Evolutionary conservation across 2,113 vertebrate genomes (phyloP), one percentile per base, ranked within the genome.

Genomic region (Microcebus jonahi): DNA sequence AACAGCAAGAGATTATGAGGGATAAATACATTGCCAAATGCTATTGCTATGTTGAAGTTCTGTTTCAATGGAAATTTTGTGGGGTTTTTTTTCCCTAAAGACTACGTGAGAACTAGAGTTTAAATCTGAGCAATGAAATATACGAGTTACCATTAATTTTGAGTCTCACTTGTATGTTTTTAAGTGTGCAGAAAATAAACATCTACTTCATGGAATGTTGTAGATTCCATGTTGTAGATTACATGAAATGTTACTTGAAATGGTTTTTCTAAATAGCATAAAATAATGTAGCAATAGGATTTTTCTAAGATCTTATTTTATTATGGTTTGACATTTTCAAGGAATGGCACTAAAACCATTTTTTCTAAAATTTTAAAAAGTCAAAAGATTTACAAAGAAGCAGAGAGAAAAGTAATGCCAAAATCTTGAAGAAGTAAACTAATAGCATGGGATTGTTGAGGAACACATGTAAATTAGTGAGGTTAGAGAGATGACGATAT

Each of bases 31-130:
- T 45, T 63, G 45, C 48, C 34, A 96, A 86, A 75, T 82, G 31
- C 68, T 75, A 63, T 8, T 73, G 20, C 17, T 86, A n/a, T 80
- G 6, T 75, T 79, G n/a, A 48, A 70, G 23, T 75, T 95, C 67
- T 73, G 4, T 42, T 93, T 93, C 93, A 91, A 79, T 53, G 75
- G 20, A 85, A 90, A 31, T 83, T 86, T 82, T 57, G 15, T 77
- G 50, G 7, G 50, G 1, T 45, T 45, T 59, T 87, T 82, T 65
- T 39, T 36, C 36, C 34, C 23, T 84, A 14, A 31, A 83, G n/a
- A 63, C 23, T 39, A 18, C 27, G 27, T 87, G 57, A 86, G 27
- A 93, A n/a, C 12, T 12, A 45, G 2, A 29, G 1, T 92, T 75
- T 68, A 79, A 87, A 45, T 7, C 2, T 36, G 50, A 85, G 5